Conservation (phyloP, 2,888 invertebrate species). For the Osmoderma eremita region DNA sequence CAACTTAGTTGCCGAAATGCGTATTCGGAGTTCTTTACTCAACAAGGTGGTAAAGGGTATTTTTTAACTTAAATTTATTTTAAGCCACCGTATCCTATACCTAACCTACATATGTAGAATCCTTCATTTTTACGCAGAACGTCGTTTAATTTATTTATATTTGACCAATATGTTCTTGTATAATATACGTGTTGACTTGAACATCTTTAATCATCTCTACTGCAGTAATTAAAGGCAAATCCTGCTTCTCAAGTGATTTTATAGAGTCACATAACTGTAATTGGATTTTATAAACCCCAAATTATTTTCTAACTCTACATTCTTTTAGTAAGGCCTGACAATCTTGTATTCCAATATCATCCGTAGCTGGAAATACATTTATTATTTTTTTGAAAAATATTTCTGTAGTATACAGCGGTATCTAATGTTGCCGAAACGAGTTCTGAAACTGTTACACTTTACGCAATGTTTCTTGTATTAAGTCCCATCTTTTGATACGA, state of each 20-base stretch:
- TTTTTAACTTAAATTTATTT: no score
- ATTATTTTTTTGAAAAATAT: slow-evolving; percentile 8
- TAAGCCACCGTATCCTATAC: no score
- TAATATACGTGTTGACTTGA: neutral
- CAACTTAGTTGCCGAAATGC: no score
- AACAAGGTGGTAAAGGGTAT: no score
- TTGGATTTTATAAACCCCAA: slow-evolving; percentile 7
- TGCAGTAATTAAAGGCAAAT: slow-evolving; percentile 6
- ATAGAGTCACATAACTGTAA: slow-evolving; percentile 4
- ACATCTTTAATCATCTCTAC: slow-evolving; percentile 8
- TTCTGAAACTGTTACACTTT: no score
- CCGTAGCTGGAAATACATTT: slow-evolving; percentile 1
- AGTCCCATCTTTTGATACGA: no score
- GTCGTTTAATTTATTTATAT: neutral
- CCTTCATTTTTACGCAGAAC: neutral
- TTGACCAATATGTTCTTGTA: neutral
- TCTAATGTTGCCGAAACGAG: no score
- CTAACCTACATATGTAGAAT: no score
- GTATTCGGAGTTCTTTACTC: no score
- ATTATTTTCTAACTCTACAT: no score
- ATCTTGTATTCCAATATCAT: slow-evolving; percentile 2
- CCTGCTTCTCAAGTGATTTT: slow-evolving; percentile 9
- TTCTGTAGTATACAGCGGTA: no score
- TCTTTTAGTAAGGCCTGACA: neutral
- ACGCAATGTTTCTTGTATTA: no score